A percentile compares a stretch with the other conserved stretches of the same genome.
These are phyloP conservation scores for Trachurus trachurus DNA, from an alignment of 2,797 vertebrate species.

Conservation along the genomic window DNA sequence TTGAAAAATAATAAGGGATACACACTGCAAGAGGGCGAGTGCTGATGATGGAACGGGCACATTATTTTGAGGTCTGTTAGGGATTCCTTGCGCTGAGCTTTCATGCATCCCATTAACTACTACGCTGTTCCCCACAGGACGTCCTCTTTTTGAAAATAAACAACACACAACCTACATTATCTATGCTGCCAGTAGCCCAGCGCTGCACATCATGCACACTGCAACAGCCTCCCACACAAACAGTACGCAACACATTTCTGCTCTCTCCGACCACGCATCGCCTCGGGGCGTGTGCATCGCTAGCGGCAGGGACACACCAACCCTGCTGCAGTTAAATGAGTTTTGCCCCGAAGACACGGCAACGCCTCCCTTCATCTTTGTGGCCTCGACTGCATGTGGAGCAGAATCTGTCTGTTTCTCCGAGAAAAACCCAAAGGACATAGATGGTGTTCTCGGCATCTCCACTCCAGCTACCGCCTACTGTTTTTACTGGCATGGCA, in stretches of 20 bases:
- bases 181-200: not conserved
- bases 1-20: not conserved
- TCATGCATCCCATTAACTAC: slow-evolving; percentile 28
- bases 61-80: slow-evolving; percentile 15
- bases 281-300: slow-evolving; percentile 37
- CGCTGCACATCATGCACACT: slow-evolving; percentile 23
- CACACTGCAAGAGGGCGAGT: not conserved
- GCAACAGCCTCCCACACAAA: slow-evolving; percentile 38
- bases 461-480: not conserved
- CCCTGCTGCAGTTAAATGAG: slow-evolving; percentile 20
- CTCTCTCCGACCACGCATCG: slow-evolving; percentile 14
- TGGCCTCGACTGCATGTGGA: slow-evolving; percentile 7
- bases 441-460: not conserved
- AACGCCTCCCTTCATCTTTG: slow-evolving; percentile 1
- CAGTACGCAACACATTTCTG: slow-evolving; percentile 28
- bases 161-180: slow-evolving; percentile 37
- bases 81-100: not conserved
- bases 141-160: slow-evolving; percentile 42
- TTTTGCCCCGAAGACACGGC: slow-evolving; percentile 23
- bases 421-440: not conserved
- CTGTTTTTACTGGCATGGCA: not conserved
- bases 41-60: not conserved
- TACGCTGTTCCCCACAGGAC: slow-evolving; percentile 39
- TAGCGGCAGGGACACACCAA: slow-evolving; percentile 40
- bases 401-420: slow-evolving; percentile 14